Evolutionary conservation across 2,888 invertebrate genomes (phyloP), one percentile per base, ranked within the genome.

Genomic region (Oegoconia quadripuncta): DNA sequence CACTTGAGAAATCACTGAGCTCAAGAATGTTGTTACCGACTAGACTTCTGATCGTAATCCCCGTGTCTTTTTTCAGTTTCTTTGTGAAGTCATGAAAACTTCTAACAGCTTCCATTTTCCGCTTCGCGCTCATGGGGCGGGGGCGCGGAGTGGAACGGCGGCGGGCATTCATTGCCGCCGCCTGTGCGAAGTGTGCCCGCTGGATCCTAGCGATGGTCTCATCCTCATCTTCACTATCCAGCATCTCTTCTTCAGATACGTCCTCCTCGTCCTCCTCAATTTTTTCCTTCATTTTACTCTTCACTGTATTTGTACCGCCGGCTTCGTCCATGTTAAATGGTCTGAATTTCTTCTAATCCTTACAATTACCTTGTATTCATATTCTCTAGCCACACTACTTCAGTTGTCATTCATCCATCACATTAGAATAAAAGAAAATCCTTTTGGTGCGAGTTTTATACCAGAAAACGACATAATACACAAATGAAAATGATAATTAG

Each of bases 91-190:
- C 71, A 50, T 88, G 88, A 50, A 88, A 88, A 47, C 66, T 79
- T 66, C 78, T 87, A 6, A 88, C 86, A 18, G 88, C 88, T 74
- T 88, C 88, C 68, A 87, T 68, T 65, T 88, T 88, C 41, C 88
- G 65, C 59, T 88, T 88, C 39, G 86, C 78, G 64, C 82, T 87
- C 80, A 88, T 81, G 15, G 76, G 80, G 32, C 76, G 70, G 13
- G 76, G 71, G 18, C 77, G 75, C 14, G 81, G 70, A 31, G 74
- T 63, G 7, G 80, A 56, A 32, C 77, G 76, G 42, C 74, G 74
- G 11, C 81, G 77, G 40, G 74, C 63, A 48, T 63, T 81, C 82
- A 80, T 82, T 33, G 87, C 84, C 8, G 87, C 80, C 12, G 84
- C 64, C 52, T 86, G 82, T 5, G 87, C 87, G 50, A 79, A 86